Conservation (phyloP, 2,888 invertebrate genomes). For the Eristalis intricaria region DNA sequence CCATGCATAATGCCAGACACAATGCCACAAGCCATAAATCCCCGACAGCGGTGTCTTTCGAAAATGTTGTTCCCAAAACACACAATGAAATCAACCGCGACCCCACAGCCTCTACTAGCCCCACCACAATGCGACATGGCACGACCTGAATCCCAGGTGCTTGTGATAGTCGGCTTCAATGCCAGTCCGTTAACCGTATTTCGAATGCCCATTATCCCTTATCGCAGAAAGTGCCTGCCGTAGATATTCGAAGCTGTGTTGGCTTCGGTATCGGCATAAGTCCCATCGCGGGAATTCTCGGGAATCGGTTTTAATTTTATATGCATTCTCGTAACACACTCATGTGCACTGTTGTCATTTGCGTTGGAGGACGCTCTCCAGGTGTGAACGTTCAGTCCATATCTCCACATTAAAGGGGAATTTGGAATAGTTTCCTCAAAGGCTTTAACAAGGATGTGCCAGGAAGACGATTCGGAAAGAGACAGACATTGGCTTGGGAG, state of each 20-base stretch:
- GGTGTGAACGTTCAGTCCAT: too few relatives aligned
- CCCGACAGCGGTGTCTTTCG: conserved; percentile 13
- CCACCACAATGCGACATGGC: conserved; percentile 4
- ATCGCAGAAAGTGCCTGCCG: conserved; percentile 1
- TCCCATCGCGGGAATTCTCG: conserved; percentile 20
- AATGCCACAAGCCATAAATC: background rate
- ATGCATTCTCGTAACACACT: conserved; percentile 48
- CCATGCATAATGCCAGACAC: background rate
- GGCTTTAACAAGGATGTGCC: too few relatives aligned
- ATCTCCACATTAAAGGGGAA: too few relatives aligned
- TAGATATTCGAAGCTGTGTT: background rate
- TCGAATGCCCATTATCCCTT: background rate
- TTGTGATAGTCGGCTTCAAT: conserved; percentile 10
- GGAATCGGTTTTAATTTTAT: conserved; percentile 51
- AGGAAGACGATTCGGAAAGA: too few relatives aligned
- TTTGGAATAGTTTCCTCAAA: too few relatives aligned
- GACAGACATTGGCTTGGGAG: too few relatives aligned
- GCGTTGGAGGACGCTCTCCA: too few relatives aligned
- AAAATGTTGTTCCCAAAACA: conserved; percentile 12
- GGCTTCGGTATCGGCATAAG: conserved; percentile 20
- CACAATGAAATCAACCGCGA: conserved; percentile 42
- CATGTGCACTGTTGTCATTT: too few relatives aligned
- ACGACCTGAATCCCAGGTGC: conserved; percentile 36
- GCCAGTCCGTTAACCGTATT: conserved; percentile 9
- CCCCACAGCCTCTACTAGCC: conserved; percentile 22